A percentile compares a stretch with the other conserved stretches of the same genome.
Evolutionary conservation across 2,113 vertebrate species (phyloP).

Genomic region (Hepsetus odoe): DNA sequence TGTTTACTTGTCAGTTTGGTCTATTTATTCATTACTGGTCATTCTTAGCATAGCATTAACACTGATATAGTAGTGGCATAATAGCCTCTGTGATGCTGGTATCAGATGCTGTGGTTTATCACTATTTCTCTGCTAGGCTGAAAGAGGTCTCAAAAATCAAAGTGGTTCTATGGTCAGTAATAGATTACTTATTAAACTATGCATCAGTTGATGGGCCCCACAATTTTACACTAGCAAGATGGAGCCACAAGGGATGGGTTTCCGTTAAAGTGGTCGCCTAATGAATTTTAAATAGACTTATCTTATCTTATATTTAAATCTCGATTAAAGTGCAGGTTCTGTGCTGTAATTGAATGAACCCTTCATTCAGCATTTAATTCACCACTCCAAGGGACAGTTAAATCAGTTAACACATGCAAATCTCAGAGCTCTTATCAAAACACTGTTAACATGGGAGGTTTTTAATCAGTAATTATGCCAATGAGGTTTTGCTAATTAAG

Average conservation of each 20-base stretch:
- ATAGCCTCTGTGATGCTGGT: no score
- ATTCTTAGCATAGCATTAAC: no score
- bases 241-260: no score
- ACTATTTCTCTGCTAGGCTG: no score
- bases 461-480: conserved; percentile 48
- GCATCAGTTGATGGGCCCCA: background rate
- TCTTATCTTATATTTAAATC: conserved; percentile 7
- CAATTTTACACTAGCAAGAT: background rate
- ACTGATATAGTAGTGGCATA: no score
- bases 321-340: background rate
- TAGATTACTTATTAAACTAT: background rate
- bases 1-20: no score
- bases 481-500: conserved; percentile 40
- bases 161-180: background rate
- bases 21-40: no score
- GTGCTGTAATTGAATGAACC: background rate
- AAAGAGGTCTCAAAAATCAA: background rate
- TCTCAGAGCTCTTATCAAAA: conserved; percentile 27
- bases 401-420: conserved; percentile 43
- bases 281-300: background rate
- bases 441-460: conserved; percentile 30
- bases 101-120: no score
- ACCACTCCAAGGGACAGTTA: conserved; percentile 30
- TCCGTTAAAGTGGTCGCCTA: background rate
- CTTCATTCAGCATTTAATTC: conserved; percentile 5